Conservation (phyloP, 2,888 invertebrate species). For the Trypoxylon attenuatum region DNA sequence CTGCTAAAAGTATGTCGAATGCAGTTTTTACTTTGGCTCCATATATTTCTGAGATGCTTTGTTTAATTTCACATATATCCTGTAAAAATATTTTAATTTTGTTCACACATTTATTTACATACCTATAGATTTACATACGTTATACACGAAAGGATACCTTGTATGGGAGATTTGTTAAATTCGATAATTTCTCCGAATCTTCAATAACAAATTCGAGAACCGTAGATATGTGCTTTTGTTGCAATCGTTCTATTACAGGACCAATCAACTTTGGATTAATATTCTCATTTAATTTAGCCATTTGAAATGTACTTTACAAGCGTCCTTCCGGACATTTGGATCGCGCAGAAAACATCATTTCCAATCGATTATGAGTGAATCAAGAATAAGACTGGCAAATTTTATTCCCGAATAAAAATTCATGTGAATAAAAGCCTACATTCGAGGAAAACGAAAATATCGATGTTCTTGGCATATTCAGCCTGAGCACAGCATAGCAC, state of each 20-base stretch:
- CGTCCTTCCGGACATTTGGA: no score
- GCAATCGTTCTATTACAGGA: slow-evolving; percentile 74
- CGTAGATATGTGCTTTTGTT: slow-evolving; percentile 77
- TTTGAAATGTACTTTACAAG: slow-evolving; percentile 5
- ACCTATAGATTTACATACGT: neutral
- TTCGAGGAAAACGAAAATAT: no score
- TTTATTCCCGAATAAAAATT: no score
- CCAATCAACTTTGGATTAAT: slow-evolving; percentile 73
- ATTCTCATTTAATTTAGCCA: slow-evolving; percentile 35
- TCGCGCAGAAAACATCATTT: no score
- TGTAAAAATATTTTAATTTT: slow-evolving; percentile 50
- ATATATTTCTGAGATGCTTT: slow-evolving; percentile 73
- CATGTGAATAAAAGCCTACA: no score
- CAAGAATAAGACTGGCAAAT: no score
- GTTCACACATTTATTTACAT: neutral
- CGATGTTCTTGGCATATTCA: no score
- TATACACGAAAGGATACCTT: slow-evolving; percentile 73
- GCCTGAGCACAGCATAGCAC: no score
- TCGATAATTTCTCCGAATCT: slow-evolving; percentile 77
- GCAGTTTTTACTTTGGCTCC: slow-evolving; percentile 47
- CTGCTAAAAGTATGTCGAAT: slow-evolving; percentile 41
- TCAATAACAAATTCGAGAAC: slow-evolving; percentile 78
- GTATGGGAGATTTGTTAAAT: slow-evolving; percentile 75
- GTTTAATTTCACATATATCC: slow-evolving; percentile 73
- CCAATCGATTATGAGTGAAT: no score